Base-by-base conservation (phyloP, 2,797 vertebrate genomes). In the Poeciliopsis gracilis region DNA sequence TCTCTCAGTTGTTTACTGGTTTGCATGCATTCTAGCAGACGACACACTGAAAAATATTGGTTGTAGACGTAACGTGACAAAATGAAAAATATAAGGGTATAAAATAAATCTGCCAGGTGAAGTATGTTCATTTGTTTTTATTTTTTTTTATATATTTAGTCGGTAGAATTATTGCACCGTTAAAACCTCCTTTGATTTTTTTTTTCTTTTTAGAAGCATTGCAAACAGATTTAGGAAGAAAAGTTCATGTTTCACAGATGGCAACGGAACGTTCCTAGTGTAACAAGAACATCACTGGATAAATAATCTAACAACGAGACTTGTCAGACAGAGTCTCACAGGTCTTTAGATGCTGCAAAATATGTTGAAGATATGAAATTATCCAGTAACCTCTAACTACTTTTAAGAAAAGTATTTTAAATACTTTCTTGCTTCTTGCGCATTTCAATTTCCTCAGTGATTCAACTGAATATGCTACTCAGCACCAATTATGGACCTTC, bases 141-240 rank as follows among this genome's bases (percentile, higher is more conserved):
- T 2, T 20, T n/a, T 30, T 59, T 30, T 10, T 30, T 1, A 59
- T 33, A 61, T n/a, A n/a, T 57, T 57, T n/a, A 12, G n/a, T 61
- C 1, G 15, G 57, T 30, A 33, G 57, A 15, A 59, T 30, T 61
- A 16, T 61, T 30, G 5, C 13, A 3, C 11, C 0, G 57, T 59
- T 59, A 59, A 59, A 59, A 30, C 2, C 1, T 30, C 7, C 20
- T 5, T 51, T 3, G 20, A 20, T 8, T 49, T 49, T 20, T 18
- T 49, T 23, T 53, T 3, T 53, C 1, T 25, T 53, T 53, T 53
- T 53, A 1, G 23, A 53, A 53, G 23, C 53, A 63, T 1, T 33
- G 59, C 59, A 36, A 33, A 63, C 63, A 38, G 36, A 66, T 66
- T 25, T 66, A 66, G 63, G 30, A 66, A 66, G 36, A 67, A n/a